phyloP scores from a whole-genome alignment of 1,140 invertebrate genomes.

The Aphelinus certus region DNA sequence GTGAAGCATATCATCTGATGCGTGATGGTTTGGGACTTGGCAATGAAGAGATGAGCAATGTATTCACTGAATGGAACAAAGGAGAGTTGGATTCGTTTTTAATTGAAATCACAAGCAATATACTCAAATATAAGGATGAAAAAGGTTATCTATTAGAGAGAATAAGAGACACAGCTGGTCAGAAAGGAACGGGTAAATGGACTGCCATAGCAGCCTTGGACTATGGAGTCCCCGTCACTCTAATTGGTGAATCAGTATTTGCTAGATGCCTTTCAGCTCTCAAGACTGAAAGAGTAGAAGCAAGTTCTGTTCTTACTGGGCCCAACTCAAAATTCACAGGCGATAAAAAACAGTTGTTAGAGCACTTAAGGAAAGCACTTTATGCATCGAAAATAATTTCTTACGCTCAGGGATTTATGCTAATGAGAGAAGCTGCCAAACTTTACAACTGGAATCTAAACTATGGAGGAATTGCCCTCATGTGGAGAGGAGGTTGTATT shows the following conservation, averaged over 20 bases:
- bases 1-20: slow-evolving; percentile 97
- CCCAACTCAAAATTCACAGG: slow-evolving; percentile 72
- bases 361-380: slow-evolving; percentile 81
- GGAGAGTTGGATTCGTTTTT: slow-evolving; percentile 96
- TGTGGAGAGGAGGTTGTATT: slow-evolving; percentile 99
- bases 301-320: slow-evolving; percentile 81
- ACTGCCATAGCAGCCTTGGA: slow-evolving; percentile 96
- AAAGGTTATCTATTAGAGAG: slow-evolving; percentile 90
- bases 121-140: slow-evolving; percentile 91
- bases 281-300: slow-evolving; percentile 77
- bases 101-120: slow-evolving; percentile 98
- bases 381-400: slow-evolving; percentile 99
- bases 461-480: slow-evolving; percentile 97
- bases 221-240: slow-evolving; percentile 95
- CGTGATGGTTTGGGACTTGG: slow-evolving; percentile 79
- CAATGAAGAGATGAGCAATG: slow-evolving; percentile 88
- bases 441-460: slow-evolving; percentile 95
- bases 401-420: slow-evolving; percentile 99
- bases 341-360: slow-evolving; percentile 84
- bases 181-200: slow-evolving; percentile 99
- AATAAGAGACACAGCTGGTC: slow-evolving; percentile 95
- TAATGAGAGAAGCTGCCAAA: slow-evolving; percentile 92
- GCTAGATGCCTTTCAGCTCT: slow-evolving; percentile 93
- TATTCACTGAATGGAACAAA: slow-evolving; percentile 96
- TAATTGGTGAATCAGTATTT: slow-evolving; percentile 98